These are phyloP conservation scores for Paramormyrops kingsleyae DNA, from an alignment of 2,113 vertebrate genomes.

Conservation along the genomic window DNA sequence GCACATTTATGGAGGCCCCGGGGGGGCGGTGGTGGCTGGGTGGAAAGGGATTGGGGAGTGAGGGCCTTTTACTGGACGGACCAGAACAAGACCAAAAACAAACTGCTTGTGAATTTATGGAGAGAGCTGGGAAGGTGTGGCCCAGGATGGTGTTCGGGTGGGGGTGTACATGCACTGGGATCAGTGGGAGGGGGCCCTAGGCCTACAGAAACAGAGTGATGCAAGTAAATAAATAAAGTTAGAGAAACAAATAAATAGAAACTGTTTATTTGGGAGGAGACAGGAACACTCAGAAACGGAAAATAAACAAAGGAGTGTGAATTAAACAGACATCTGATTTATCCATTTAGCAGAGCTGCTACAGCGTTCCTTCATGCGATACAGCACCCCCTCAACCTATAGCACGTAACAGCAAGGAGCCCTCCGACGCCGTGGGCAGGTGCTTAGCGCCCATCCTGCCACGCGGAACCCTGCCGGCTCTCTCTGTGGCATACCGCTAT, in stretches of 20 bases:
- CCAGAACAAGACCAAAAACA: not conserved
- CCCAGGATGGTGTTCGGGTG: not conserved
- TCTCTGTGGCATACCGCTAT: not conserved
- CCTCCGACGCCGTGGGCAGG: not conserved
- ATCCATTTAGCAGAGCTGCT: slow-evolving; percentile 17
- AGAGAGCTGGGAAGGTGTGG: not conserved
- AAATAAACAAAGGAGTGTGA: not conserved
- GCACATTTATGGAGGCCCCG: not conserved
- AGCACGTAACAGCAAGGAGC: not conserved
- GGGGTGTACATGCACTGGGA: not conserved
- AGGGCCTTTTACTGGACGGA: not conserved
- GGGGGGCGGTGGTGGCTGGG: not conserved
- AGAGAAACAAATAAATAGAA: not conserved
- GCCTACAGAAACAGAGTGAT: not conserved
- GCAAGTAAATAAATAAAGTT: not conserved
- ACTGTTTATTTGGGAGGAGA: not conserved
- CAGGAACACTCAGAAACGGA: not conserved
- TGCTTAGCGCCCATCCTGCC: not conserved
- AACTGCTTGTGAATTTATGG: not conserved
- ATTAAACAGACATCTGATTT: not conserved
- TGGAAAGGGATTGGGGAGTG: not conserved
- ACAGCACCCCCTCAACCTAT: not conserved
- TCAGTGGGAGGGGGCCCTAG: not conserved
- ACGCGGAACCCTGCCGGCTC: not conserved
- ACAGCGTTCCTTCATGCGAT: slow-evolving; percentile 22